Conservation (phyloP, 2,113 vertebrate genomes). For the Macquaria ambigua region DNA sequence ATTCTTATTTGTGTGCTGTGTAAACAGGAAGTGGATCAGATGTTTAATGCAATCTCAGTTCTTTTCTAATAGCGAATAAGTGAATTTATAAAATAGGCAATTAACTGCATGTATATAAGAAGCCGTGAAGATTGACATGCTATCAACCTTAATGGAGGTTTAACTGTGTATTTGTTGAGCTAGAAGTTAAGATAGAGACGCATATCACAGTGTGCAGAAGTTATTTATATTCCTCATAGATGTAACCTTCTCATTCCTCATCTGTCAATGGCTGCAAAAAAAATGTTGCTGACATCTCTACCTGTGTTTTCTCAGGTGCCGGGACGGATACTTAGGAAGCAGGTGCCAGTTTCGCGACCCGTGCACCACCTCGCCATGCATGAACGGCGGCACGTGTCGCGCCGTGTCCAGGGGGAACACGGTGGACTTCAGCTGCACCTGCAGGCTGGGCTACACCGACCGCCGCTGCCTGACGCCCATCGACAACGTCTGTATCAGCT, state of each 20-base stretch:
- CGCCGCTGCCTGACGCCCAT: constrained; percentile 87
- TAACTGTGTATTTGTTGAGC: too few relatives aligned
- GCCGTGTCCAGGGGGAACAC: constrained; percentile 66
- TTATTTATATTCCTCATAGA: background rate
- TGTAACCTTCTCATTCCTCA: background rate
- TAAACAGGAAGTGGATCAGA: too few relatives aligned
- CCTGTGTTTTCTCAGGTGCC: constrained; percentile 84
- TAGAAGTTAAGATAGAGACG: background rate
- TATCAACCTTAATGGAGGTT: too few relatives aligned
- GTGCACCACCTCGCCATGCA: constrained; percentile 87
- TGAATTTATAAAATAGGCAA: too few relatives aligned
- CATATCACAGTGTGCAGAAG: background rate
- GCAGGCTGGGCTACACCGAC: constrained; percentile 89
- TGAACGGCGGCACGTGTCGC: constrained; percentile 88
- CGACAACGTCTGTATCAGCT: constrained; percentile 87
- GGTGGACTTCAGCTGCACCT: constrained; percentile 87
- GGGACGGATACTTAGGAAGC: constrained; percentile 82
- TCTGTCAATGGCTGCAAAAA: background rate
- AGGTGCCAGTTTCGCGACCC: constrained; percentile 91
- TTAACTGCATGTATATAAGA: background rate
- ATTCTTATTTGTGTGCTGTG: too few relatives aligned
- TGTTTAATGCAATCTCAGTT: too few relatives aligned
- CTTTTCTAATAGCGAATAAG: too few relatives aligned
- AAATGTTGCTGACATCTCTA: background rate
- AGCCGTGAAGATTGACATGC: background rate